Evolutionary conservation across 2,113 vertebrate genomes (phyloP).

Genomic region (Entomyzon cyanotis): DNA sequence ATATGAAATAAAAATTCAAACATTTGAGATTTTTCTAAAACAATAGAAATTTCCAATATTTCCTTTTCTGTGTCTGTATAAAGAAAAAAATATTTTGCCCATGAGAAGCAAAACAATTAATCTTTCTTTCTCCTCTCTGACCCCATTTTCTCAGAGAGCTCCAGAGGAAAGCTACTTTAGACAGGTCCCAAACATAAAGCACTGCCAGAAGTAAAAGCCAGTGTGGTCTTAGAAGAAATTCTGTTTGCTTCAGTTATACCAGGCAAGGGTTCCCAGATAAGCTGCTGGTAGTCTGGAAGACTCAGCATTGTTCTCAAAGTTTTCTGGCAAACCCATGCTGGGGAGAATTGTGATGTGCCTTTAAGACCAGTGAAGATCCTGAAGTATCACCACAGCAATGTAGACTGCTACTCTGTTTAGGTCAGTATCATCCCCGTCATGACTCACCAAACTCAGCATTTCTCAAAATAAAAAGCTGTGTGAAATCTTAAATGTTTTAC

Average conservation of each 20-base stretch:
- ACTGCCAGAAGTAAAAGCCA: background rate
- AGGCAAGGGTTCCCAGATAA: background rate
- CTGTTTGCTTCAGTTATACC: background rate
- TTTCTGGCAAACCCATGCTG: background rate
- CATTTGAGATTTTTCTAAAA: background rate
- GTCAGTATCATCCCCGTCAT: background rate
- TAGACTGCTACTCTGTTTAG: background rate
- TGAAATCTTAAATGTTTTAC: background rate
- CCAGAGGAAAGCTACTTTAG: background rate
- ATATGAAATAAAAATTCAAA: background rate
- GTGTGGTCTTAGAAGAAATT: background rate
- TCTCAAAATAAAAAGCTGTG: background rate
- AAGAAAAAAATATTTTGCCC: background rate
- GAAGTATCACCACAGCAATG: background rate
- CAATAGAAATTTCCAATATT: background rate
- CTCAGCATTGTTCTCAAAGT: background rate
- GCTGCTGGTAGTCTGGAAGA: background rate
- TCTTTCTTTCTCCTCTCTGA: background rate
- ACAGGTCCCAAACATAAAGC: background rate
- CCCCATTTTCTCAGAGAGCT: background rate
- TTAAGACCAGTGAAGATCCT: background rate
- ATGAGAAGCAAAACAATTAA: background rate
- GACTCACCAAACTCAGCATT: background rate
- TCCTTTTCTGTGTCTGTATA: background rate
- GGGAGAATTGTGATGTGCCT: background rate